Evolutionary conservation across 2,113 vertebrate species (phyloP), one percentile per base, ranked within the genome.

Genomic region (Lampris incognitus): DNA sequence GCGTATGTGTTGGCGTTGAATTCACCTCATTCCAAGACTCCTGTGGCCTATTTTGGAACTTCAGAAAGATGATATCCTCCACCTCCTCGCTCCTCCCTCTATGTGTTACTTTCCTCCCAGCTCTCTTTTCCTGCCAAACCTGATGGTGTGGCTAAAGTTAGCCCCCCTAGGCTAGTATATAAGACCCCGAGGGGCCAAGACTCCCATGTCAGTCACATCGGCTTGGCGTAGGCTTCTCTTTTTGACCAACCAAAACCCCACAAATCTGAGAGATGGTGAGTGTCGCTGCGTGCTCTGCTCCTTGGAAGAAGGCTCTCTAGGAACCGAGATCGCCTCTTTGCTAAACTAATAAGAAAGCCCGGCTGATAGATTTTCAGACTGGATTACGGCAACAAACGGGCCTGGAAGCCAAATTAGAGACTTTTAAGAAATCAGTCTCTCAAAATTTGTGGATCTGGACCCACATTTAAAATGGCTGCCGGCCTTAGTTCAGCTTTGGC

Each of bases 61-160:
- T 72, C 54, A 38, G 94, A 91, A 93, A 94, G 70, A 79, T 3
- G 89, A 95, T 86, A 89, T n/a, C 36, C 8, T 69, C 73, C 78
- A 79, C 80, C 87, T 84, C 74, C 86, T 90, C 11, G 67, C 91
- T 89, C 90, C 91, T 70, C 90, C 91, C 84, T 82, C 66, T 87
- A 89, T 90, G 70, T 88, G 77, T 91, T 93, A 86, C 89, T 87
- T 85, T 91, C 86, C 87, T 24, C 66, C 85, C 79, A 59, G 88
- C 83, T 87, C 92, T 87, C 76, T 90, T 93, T 93, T 89, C 88
- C 91, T 86, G 87, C 92, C 93, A 94, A 94, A 94, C 92, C 91
- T 94, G 93, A 93, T 88, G 90, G 74, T 72, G 86, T 52, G 85
- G 83, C 93, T 95, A 95, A 92, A 94, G 91, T 94, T 95, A 95